Evolutionary conservation across 2,797 vertebrate genomes (phyloP).

Genomic region (Leptatherina wallacei): DNA sequence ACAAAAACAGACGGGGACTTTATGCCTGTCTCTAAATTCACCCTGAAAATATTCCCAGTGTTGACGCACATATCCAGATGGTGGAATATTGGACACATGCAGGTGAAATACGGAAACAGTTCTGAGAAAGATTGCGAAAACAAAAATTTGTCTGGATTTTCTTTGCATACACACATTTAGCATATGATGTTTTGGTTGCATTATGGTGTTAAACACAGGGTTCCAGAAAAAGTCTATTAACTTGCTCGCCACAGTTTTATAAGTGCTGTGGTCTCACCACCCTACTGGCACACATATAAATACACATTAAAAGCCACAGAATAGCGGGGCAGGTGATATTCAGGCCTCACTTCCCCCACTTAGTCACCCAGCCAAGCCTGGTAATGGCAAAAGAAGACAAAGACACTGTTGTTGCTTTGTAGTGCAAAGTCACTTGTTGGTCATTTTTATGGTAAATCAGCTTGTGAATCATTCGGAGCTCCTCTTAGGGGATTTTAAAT

Average conservation of each 20-base stretch:
- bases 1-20: conserved; percentile 2
- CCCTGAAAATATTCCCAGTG: conserved; percentile 23
- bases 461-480: conserved; percentile 54
- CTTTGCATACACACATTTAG: conserved; percentile 11
- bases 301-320: conserved; percentile 33
- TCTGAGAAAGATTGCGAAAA: background rate
- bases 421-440: conserved; percentile 9
- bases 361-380: conserved; percentile 26
- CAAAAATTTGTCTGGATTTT: conserved; percentile 3
- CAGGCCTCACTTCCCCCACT: conserved; percentile 8
- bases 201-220: conserved; percentile 10
- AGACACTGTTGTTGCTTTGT: conserved; percentile 39
- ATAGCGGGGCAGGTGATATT: conserved; percentile 58
- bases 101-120: background rate
- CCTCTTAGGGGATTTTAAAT: conserved; percentile 35
- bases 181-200: conserved; percentile 10
- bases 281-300: conserved; percentile 4
- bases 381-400: conserved; percentile 38
- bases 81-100: conserved; percentile 7
- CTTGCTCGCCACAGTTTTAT: conserved; percentile 34
- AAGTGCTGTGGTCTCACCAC: conserved; percentile 11
- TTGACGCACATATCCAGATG: conserved; percentile 25
- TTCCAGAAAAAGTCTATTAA: conserved; percentile 40
- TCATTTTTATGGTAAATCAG: conserved; percentile 58
- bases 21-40: conserved; percentile 22